Percentiles rank a stretch among this genome's conserved stretches.
Evolutionary conservation across 2,113 vertebrate genomes (phyloP).

Genomic region (Psettodes erumei): DNA sequence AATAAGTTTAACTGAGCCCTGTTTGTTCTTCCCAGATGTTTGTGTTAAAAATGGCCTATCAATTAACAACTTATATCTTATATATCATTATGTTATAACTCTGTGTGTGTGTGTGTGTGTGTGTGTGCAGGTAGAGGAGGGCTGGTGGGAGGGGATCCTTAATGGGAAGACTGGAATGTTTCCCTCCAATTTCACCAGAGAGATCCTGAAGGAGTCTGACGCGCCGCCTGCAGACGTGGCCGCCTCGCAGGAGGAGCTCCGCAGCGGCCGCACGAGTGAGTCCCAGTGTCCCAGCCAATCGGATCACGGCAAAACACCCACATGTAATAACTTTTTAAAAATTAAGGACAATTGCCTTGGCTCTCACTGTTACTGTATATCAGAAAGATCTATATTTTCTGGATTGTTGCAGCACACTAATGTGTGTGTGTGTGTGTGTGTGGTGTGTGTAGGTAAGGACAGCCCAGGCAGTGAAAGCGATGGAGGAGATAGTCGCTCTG

Average conservation of each 20-base stretch:
- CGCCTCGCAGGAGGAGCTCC: constrained; percentile 88
- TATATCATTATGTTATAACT: too few relatives aligned
- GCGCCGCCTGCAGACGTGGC: constrained; percentile 81
- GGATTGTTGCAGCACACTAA: background rate
- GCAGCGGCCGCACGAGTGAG: constrained; percentile 90
- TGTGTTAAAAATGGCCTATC: too few relatives aligned
- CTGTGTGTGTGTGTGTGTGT: background rate
- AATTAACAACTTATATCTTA: too few relatives aligned
- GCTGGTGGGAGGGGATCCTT: constrained; percentile 97
- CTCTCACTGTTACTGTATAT: too few relatives aligned
- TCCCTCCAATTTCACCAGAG: constrained; percentile 98
- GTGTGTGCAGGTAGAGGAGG: constrained; percentile 92
- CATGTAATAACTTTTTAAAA: too few relatives aligned
- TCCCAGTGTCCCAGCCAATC: constrained; percentile 57
- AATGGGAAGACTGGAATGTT: constrained; percentile 97
- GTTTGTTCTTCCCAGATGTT: background rate
- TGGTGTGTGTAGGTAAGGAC: constrained; percentile 88
- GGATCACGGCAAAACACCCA: background rate
- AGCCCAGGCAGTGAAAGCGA: constrained; percentile 96
- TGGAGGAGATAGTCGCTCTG: constrained; percentile 91
- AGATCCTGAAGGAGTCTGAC: constrained; percentile 83
- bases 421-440: constrained; percentile 34
- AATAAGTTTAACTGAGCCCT: too few relatives aligned
- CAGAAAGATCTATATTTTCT: background rate
- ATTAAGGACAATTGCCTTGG: too few relatives aligned